phyloP scores from a whole-genome alignment of 2,113 vertebrate species.

The Leiothrix lutea region DNA sequence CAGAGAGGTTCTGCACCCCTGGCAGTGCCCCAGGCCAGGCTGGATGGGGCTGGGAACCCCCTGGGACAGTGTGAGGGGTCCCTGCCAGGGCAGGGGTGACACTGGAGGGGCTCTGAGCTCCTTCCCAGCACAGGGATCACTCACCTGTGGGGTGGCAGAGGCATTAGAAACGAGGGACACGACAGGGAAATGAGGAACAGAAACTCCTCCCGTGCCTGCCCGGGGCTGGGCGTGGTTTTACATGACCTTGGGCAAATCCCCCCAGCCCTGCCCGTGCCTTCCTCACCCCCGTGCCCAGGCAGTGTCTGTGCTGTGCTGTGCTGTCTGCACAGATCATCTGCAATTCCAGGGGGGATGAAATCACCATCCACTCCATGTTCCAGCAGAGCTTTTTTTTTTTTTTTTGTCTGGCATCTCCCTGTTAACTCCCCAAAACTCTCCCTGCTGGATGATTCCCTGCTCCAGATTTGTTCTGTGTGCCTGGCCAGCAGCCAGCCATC shows the following conservation, averaged over 20 bases:
- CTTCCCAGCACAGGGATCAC: accelerated
- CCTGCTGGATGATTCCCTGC: background rate
- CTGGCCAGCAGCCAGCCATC: background rate
- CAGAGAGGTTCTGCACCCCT: background rate
- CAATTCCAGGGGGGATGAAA: background rate
- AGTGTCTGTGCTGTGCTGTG: background rate
- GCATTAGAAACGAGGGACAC: background rate
- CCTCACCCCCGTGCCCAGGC: accelerated
- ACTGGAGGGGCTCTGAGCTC: accelerated
- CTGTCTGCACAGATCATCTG: background rate
- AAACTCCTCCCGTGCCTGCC: background rate
- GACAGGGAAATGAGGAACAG: background rate
- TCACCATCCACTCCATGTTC: accelerated
- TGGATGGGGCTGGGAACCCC: background rate
- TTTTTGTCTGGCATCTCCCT: background rate
- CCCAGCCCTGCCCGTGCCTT: background rate
- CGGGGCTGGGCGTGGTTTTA: accelerated
- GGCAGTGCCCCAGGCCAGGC: accelerated
- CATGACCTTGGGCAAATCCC: background rate
- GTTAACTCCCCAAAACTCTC: accelerated
- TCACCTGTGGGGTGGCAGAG: accelerated
- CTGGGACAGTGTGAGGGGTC: background rate
- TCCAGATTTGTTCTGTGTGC: background rate
- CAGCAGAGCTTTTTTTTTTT: background rate
- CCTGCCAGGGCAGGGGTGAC: background rate